Percentiles rank a stretch among this genome's conserved stretches.
phyloP scores from a whole-genome alignment of 2,113 vertebrate genomes.

The Paraplagusia blochii region DNA sequence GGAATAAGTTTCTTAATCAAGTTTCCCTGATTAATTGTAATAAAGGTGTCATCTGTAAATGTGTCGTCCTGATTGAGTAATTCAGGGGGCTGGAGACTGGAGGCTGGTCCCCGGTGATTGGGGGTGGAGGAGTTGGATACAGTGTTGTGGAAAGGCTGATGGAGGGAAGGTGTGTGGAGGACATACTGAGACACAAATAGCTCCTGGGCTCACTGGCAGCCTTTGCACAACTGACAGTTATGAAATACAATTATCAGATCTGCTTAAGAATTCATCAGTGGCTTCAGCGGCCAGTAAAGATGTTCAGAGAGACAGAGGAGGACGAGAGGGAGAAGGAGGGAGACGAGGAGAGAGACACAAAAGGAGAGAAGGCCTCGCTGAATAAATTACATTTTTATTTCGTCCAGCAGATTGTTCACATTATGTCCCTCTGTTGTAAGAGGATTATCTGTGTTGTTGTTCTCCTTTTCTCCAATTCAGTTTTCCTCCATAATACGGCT shows the following conservation, averaged over 20 bases:
- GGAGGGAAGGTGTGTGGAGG: conserved; percentile 66
- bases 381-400: conserved; percentile 67
- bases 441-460: conserved; percentile 33
- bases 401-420: conserved; percentile 59
- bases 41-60: conserved; percentile 85
- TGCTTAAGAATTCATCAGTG: conserved; percentile 92
- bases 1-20: conserved; percentile 87
- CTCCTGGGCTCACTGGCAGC: conserved; percentile 84
- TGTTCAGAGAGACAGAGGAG: conserved; percentile 53
- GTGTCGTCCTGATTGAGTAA: conserved; percentile 84
- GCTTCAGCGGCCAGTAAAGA: conserved; percentile 82
- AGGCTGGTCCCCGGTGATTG: conserved; percentile 82
- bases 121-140: conserved; percentile 64
- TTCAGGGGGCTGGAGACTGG: conserved; percentile 78
- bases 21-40: conserved; percentile 89
- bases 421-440: conserved; percentile 45
- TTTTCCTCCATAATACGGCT: neutral
- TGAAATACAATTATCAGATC: conserved; percentile 97
- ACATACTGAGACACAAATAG: conserved; percentile 80
- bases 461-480: conserved; percentile 6
- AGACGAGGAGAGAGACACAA: conserved; percentile 11
- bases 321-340: conserved; percentile 38
- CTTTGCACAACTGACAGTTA: conserved; percentile 86
- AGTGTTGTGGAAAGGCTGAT: conserved; percentile 40
- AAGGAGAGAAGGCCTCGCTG: conserved; percentile 47